phyloP scores from a whole-genome alignment of 2,797 vertebrate genomes.

The Poeciliopsis gracilis region DNA sequence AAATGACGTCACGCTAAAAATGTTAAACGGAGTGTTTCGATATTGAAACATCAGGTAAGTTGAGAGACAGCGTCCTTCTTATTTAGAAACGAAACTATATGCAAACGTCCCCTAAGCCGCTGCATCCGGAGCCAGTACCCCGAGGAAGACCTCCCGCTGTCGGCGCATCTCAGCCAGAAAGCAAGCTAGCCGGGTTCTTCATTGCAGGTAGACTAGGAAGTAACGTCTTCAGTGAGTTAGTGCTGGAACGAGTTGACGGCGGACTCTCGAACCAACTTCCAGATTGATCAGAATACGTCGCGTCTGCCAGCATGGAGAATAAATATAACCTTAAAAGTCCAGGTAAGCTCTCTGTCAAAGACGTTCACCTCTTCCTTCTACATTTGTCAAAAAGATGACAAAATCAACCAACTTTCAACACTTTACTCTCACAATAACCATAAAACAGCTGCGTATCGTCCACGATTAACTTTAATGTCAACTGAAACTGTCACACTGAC shows the following conservation, averaged over 20 bases:
- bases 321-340: conserved; percentile 85
- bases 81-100: not conserved
- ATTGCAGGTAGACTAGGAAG: conserved; percentile 11
- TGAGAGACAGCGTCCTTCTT: not conserved
- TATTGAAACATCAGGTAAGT: conserved; percentile 38
- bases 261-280: conserved; percentile 3
- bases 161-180: not conserved
- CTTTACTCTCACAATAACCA: not conserved
- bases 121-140: not conserved
- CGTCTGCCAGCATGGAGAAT: conserved; percentile 73
- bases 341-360: conserved; percentile 60
- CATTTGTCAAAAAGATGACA: not conserved
- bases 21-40: conserved; percentile 29
- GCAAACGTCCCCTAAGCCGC: accelerated
- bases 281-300: not conserved
- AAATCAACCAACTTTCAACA: not conserved
- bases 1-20: conserved; percentile 53
- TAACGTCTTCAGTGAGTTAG: conserved; percentile 23
- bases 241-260: conserved; percentile 16
- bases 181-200: conserved; percentile 35
- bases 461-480: not conserved
- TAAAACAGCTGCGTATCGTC: not conserved
- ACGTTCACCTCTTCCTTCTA: not conserved
- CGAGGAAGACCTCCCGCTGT: not conserved
- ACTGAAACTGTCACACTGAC: not conserved